phyloP scores from a whole-genome alignment of 2,888 invertebrate genomes.

The Crocallis elinguaria region DNA sequence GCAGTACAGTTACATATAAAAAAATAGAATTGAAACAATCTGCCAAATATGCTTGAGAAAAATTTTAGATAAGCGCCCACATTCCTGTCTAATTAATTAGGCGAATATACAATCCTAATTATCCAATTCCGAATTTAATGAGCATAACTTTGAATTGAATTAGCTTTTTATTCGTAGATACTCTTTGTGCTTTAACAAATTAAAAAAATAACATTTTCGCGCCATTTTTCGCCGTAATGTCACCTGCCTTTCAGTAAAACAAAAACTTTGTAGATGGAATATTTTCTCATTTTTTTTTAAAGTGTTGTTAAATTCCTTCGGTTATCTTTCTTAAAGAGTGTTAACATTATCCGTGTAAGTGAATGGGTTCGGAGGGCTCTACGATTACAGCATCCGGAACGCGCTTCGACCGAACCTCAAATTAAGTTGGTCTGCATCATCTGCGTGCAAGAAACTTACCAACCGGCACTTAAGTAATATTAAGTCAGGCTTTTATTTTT shows the following conservation, averaged over 20 bases:
- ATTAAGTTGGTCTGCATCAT: constrained; percentile 22
- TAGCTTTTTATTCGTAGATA: constrained; percentile 16
- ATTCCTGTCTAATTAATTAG: constrained; percentile 41
- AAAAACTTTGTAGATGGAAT: constrained; percentile 5
- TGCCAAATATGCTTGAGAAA: constrained; percentile 28
- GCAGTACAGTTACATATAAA: constrained; percentile 18
- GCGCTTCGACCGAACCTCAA: constrained; percentile 38
- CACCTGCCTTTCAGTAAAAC: background rate
- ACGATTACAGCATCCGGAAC: constrained; percentile 63
- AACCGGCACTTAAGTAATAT: constrained; percentile 17
- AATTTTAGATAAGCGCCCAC: constrained; percentile 25
- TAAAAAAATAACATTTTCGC: background rate
- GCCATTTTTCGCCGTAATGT: no score
- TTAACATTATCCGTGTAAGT: constrained; percentile 49
- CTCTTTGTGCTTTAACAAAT: constrained; percentile 6
- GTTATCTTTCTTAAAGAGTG: constrained; percentile 41
- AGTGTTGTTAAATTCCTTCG: background rate
- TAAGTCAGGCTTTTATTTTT: background rate
- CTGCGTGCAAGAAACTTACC: constrained; percentile 11
- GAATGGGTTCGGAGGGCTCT: constrained; percentile 52
- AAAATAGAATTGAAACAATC: background rate
- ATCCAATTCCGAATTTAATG: constrained; percentile 32
- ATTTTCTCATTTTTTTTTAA: background rate
- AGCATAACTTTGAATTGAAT: constrained; percentile 34
- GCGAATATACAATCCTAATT: constrained; percentile 30